Evolutionary conservation across 1,140 invertebrate species (phyloP).

Genomic region (Leptinotarsa lineolata): DNA sequence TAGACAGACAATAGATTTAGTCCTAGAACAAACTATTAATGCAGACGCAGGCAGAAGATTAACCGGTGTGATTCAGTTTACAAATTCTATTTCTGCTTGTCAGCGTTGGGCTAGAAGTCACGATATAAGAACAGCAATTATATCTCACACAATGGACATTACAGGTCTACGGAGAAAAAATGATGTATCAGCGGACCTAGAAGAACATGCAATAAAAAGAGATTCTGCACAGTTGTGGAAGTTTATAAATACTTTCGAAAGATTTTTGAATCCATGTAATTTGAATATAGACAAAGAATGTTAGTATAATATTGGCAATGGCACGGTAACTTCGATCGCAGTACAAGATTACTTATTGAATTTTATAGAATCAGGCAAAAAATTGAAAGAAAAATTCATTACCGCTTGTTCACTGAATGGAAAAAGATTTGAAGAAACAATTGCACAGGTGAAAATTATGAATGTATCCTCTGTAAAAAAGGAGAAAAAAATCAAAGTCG

Average conservation of each 20-base stretch:
- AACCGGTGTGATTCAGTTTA: constrained; percentile 40
- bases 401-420: constrained; percentile 34
- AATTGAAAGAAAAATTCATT: constrained; percentile 35
- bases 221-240: constrained; percentile 36
- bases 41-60: constrained; percentile 38
- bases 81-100: constrained; percentile 44
- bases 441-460: constrained; percentile 34
- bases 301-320: constrained; percentile 38
- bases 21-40: constrained; percentile 45
- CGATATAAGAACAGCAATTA: constrained; percentile 41
- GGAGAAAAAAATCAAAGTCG: constrained; percentile 21
- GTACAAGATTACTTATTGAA: constrained; percentile 20
- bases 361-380: constrained; percentile 34
- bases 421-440: constrained; percentile 37
- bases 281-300: constrained; percentile 37
- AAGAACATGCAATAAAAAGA: constrained; percentile 36
- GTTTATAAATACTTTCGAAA: constrained; percentile 43
- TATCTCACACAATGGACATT: constrained; percentile 29
- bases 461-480: constrained; percentile 33
- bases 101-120: constrained; percentile 44
- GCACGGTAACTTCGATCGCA: constrained; percentile 26
- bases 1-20: constrained; percentile 41
- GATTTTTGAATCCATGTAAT: constrained; percentile 42
- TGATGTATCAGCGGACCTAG: constrained; percentile 27
- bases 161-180: constrained; percentile 32